Percentiles rank a stretch among this genome's conserved stretches.
Conservation (phyloP, 2,113 vertebrate genomes). For the Plecturocebus donacophilus region DNA sequence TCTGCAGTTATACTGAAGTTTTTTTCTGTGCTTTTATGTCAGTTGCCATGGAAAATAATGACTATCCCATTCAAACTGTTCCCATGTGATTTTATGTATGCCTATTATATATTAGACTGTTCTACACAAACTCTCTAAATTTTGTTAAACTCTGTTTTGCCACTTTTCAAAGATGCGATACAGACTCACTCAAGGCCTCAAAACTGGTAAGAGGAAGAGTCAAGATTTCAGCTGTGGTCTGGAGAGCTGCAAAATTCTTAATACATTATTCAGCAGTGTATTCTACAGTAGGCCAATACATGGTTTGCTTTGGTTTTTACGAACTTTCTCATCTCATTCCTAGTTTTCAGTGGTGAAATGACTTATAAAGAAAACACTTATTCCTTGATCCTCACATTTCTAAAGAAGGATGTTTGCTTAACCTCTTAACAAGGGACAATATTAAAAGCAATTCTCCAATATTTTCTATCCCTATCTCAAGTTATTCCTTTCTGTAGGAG, state of each 20-base stretch:
- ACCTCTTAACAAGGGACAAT: background rate
- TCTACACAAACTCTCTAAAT: background rate
- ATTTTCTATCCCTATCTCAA: background rate
- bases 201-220: background rate
- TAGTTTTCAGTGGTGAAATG: background rate
- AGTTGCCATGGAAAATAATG: background rate
- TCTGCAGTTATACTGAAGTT: background rate
- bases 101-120: background rate
- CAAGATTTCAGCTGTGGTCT: background rate
- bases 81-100: background rate
- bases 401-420: background rate
- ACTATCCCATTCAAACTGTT: background rate
- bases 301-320: background rate
- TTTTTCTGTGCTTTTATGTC: background rate
- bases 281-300: background rate
- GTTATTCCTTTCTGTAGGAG: background rate
- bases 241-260: background rate
- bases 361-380: background rate
- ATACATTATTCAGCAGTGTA: background rate
- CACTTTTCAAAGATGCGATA: background rate
- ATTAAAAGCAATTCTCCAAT: background rate
- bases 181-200: background rate
- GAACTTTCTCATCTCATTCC: background rate
- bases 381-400: background rate
- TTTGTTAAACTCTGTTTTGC: background rate